A percentile compares a stretch with the other conserved stretches of the same genome.
Conservation (phyloP, 1,140 invertebrate species). For the Gryllus bimaculatus region DNA sequence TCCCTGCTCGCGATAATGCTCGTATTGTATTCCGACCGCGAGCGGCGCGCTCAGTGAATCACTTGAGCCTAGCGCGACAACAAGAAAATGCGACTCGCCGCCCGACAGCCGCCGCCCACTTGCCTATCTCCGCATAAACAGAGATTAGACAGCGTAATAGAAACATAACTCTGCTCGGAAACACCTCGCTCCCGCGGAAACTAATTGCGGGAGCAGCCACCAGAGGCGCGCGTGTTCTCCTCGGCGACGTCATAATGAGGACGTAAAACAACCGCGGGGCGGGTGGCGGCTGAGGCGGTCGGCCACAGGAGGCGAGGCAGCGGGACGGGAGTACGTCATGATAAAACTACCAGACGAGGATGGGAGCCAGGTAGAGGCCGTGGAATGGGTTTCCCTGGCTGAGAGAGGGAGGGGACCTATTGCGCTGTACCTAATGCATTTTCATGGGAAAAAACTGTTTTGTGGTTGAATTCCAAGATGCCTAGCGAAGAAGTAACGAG, state of each 20-base stretch:
- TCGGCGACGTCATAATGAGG: not conserved
- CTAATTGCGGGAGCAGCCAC: not conserved
- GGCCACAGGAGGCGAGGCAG: not conserved
- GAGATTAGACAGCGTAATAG: constrained; percentile 1
- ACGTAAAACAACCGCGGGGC: not conserved
- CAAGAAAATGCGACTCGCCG: not conserved
- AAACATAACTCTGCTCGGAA: not conserved
- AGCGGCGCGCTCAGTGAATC: not conserved
- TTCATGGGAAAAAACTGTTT: too few species aligned
- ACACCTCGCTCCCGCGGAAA: not conserved
- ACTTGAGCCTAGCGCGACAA: not conserved
- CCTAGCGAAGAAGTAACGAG: too few species aligned
- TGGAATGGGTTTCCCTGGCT: too few species aligned
- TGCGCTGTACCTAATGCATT: too few species aligned
- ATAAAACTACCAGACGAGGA: not conserved
- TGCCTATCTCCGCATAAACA: not conserved
- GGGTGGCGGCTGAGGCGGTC: not conserved
- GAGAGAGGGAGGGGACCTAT: too few species aligned
- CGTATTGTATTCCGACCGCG: not conserved
- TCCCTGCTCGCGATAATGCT: not conserved
- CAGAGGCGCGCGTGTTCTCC: not conserved
- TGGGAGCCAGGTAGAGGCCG: not conserved
- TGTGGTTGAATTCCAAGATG: too few species aligned
- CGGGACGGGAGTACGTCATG: not conserved
- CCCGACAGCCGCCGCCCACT: not conserved